Percentiles rank a stretch among this genome's conserved stretches.
phyloP scores from a whole-genome alignment of 2,113 vertebrate species.

The Rhegmatorhina hoffmannsi region DNA sequence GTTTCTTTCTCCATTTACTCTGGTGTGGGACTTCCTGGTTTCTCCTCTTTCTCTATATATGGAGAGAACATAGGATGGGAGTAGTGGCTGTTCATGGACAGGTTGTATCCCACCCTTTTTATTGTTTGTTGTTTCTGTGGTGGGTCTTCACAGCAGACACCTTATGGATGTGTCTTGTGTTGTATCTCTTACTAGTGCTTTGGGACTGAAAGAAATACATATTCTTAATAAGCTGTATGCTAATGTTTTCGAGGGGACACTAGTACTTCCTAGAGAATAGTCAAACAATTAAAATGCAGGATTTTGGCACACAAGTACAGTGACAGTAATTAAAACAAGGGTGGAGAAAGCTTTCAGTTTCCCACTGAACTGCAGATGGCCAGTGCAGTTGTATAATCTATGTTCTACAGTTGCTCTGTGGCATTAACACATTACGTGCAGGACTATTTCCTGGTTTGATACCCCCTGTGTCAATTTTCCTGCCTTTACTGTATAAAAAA shows the following conservation, averaged over 20 bases:
- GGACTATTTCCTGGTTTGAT: background rate
- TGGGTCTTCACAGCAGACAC: background rate
- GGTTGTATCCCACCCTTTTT: background rate
- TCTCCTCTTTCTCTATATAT: background rate
- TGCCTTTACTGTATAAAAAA: background rate
- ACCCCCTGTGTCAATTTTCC: accelerated
- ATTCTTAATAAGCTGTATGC: background rate
- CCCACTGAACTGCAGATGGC: background rate
- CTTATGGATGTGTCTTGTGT: background rate
- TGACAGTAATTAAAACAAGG: background rate
- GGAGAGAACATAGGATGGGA: background rate
- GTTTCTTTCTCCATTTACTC: background rate
- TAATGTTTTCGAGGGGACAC: background rate
- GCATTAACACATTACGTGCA: background rate
- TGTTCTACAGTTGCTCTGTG: accelerated
- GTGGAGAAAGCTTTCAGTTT: background rate
- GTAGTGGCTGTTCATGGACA: background rate
- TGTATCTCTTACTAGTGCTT: background rate
- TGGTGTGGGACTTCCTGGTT: background rate
- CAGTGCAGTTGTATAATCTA: accelerated
- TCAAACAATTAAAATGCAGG: background rate
- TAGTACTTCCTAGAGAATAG: background rate
- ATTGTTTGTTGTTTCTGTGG: background rate
- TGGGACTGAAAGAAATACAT: background rate
- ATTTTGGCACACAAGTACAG: background rate